Percentiles rank a stretch among this genome's conserved stretches.
Conservation (phyloP, 64 coral and sea anemone genomes). For the Porites lutea region DNA sequence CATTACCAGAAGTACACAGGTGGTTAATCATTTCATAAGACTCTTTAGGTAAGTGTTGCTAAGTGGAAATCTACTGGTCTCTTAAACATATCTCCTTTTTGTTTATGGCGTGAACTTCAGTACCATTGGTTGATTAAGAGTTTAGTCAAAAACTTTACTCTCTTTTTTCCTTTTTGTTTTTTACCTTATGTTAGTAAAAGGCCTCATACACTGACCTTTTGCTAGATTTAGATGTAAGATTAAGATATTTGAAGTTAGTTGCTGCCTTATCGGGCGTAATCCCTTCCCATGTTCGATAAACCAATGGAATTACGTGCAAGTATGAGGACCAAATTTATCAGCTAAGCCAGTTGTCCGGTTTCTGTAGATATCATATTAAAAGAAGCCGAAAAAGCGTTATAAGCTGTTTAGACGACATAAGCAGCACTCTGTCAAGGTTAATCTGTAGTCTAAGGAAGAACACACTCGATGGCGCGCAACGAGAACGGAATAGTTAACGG, state of each 20-base stretch:
- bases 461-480: no score
- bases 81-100: no score
- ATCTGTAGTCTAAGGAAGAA: background rate
- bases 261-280: constrained; percentile 5
- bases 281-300: constrained; percentile 18
- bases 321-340: constrained; percentile 2
- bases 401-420: background rate
- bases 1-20: no score
- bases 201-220: background rate
- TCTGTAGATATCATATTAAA: background rate
- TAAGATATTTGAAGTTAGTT: background rate
- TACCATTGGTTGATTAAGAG: background rate
- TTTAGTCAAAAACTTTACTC: no score
- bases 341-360: background rate
- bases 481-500: no score
- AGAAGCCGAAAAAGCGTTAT: background rate
- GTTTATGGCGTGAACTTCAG: no score
- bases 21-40: no score
- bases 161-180: background rate
- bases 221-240: background rate
- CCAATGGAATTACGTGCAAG: background rate
- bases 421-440: background rate
- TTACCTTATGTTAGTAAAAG: background rate
- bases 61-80: no score
- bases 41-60: no score